Conservation (phyloP, 2,113 vertebrate species). For the Sterrhoptilus dennistouni region DNA sequence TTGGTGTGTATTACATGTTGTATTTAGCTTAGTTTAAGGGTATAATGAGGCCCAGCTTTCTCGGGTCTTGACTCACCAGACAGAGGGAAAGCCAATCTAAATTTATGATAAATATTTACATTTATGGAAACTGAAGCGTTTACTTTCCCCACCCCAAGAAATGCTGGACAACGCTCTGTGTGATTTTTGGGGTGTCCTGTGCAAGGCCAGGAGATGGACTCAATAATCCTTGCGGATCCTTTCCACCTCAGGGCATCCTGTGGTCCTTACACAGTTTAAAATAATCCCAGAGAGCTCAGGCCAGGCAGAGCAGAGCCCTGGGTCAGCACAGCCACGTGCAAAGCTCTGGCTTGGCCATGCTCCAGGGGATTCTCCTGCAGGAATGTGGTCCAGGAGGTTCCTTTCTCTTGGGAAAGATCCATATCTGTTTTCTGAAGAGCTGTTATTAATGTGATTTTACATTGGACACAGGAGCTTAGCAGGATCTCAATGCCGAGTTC, state of each 20-base stretch:
- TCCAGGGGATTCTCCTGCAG: neutral
- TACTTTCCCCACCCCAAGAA: neutral
- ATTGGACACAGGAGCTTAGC: neutral
- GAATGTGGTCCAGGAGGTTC: neutral
- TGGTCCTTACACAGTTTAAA: neutral
- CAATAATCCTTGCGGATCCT: neutral
- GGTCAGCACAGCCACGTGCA: fast-evolving
- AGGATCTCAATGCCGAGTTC: neutral
- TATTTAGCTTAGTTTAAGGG: neutral
- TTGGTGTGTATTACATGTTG: neutral
- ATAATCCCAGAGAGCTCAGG: neutral
- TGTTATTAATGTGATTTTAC: neutral
- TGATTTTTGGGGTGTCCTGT: neutral
- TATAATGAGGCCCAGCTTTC: neutral
- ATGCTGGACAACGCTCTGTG: neutral
- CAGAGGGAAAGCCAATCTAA: neutral
- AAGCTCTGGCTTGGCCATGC: neutral
- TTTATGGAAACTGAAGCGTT: neutral
- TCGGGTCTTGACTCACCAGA: neutral
- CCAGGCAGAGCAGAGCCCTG: neutral
- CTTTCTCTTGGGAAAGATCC: neutral
- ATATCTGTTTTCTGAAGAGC: neutral
- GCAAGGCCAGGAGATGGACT: neutral
- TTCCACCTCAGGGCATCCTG: neutral
- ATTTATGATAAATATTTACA: neutral